These are phyloP conservation scores for Heliornis fulica DNA, from an alignment of 2,113 vertebrate genomes.

Conservation along the genomic window DNA sequence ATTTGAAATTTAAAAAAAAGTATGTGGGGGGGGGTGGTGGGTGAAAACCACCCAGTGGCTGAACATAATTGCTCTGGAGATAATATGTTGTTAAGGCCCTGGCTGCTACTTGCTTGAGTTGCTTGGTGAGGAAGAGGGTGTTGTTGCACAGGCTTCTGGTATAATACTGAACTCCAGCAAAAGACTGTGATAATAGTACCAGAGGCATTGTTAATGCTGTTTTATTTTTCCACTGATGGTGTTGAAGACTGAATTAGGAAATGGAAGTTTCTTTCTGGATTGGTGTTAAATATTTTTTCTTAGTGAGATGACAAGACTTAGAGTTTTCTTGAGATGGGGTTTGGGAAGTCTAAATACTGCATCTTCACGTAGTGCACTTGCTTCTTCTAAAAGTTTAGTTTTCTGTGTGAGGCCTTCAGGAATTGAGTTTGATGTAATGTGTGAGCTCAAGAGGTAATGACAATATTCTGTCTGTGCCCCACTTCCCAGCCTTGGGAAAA, in stretches of 20 bases:
- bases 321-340: not conserved
- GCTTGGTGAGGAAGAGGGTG: not conserved
- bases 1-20: not conserved
- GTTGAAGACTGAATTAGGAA: not conserved
- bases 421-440: not conserved
- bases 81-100: not conserved
- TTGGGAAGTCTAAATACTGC: not conserved
- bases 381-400: not conserved
- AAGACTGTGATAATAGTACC: not conserved
- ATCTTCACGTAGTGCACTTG: not conserved
- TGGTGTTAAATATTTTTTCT: not conserved
- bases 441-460: not conserved
- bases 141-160: not conserved
- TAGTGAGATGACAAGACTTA: not conserved
- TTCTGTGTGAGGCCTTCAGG: not conserved
- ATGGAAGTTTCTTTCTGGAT: not conserved
- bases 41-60: not conserved
- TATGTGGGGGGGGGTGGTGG: no score
- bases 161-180: not conserved
- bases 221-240: not conserved
- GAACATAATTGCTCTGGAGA: not conserved
- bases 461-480: not conserved
- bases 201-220: not conserved
- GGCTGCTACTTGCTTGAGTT: not conserved
- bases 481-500: not conserved